These are phyloP conservation scores for Diplolepis rosae DNA, from an alignment of 2,888 invertebrate genomes.

Conservation along the genomic window DNA sequence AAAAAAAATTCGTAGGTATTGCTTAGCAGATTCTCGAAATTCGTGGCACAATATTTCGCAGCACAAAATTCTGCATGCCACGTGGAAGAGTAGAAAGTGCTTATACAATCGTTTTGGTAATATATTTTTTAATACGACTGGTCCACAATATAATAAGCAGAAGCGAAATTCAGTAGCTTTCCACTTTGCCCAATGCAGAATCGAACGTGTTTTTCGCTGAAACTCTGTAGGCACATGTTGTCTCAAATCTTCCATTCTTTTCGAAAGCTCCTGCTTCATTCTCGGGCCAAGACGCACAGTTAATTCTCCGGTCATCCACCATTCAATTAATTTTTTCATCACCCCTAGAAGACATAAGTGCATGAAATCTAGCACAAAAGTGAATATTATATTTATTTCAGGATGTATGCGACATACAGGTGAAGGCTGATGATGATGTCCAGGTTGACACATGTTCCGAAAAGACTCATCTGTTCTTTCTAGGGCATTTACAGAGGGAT, in stretches of 20 bases:
- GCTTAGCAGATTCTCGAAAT: slow-evolving; percentile 27
- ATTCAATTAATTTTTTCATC: too few species aligned
- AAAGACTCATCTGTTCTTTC: too few species aligned
- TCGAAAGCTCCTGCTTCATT: too few species aligned
- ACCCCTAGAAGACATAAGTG: too few species aligned
- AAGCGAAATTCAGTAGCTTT: slow-evolving; percentile 43
- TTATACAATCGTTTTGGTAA: slow-evolving; percentile 21
- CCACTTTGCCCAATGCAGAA: slow-evolving; percentile 26
- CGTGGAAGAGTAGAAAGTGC: slow-evolving; percentile 37
- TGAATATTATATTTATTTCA: too few species aligned
- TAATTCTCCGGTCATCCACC: too few species aligned
- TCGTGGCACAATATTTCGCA: slow-evolving; percentile 22
- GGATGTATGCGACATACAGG: too few species aligned
- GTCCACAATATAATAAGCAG: slow-evolving; percentile 38
- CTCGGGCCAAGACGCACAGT: too few species aligned
- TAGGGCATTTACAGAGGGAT: too few species aligned
- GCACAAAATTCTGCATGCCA: slow-evolving; percentile 36
- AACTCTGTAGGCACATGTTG: slow-evolving; percentile 36
- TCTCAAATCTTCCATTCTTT: slow-evolving; percentile 15
- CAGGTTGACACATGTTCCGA: too few species aligned
- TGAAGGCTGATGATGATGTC: too few species aligned
- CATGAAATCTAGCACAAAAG: too few species aligned
- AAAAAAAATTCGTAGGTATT: slow-evolving; percentile 35
- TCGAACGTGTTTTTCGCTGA: slow-evolving; percentile 38
- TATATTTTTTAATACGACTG: slow-evolving; percentile 34